Evolutionary conservation across 2,113 vertebrate genomes (phyloP).

Genomic region (Triplophysa dalaica): DNA sequence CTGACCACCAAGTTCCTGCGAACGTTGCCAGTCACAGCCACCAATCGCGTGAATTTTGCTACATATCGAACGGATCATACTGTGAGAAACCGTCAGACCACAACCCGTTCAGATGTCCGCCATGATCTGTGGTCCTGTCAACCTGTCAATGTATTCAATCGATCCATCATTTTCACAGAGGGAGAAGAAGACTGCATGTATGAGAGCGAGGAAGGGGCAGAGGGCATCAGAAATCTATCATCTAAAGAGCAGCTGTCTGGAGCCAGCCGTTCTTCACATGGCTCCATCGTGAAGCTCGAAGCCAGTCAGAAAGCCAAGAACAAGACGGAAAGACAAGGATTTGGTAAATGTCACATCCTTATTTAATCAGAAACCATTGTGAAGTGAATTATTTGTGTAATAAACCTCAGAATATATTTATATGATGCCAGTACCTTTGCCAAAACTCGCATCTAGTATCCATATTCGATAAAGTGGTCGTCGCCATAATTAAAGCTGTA

Average conservation of each 20-base stretch:
- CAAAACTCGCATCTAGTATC: too few species aligned
- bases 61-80: slow-evolving; percentile 47
- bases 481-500: too few species aligned
- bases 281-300: slow-evolving; percentile 85
- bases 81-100: slow-evolving; percentile 38
- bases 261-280: slow-evolving; percentile 75
- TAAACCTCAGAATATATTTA: too few species aligned
- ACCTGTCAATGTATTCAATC: slow-evolving; percentile 48
- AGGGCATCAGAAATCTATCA: slow-evolving; percentile 68
- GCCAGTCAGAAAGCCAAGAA: slow-evolving; percentile 85
- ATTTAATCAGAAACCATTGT: not conserved
- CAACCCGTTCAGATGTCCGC: slow-evolving; percentile 37
- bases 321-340: slow-evolving; percentile 82
- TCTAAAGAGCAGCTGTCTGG: slow-evolving; percentile 71
- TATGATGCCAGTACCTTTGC: too few species aligned
- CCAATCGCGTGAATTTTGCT: slow-evolving; percentile 40
- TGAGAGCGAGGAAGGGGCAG: slow-evolving; percentile 79
- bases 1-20: slow-evolving; percentile 37
- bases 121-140: slow-evolving; percentile 37
- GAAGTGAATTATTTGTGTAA: not conserved
- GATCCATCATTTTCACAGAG: slow-evolving; percentile 64
- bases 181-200: slow-evolving; percentile 79
- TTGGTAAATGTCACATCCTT: slow-evolving; percentile 69
- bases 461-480: too few species aligned
- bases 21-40: slow-evolving; percentile 39